Percentiles rank a stretch among this genome's conserved stretches.
Conservation (phyloP, 2,113 vertebrate genomes). For the Gobio gobio region DNA sequence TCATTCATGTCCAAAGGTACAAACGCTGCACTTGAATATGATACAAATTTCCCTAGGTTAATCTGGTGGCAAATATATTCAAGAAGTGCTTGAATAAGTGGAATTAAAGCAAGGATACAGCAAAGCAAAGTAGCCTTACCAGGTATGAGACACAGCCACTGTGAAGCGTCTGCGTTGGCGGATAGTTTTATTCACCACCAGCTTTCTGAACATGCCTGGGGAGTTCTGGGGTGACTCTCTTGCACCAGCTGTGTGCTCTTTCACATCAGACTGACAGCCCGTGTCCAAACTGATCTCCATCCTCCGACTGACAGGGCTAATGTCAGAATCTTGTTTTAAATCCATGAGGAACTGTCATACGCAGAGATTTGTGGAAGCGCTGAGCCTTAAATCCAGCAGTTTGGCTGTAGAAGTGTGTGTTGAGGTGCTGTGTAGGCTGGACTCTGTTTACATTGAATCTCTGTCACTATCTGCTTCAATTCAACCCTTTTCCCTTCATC, state of each 20-base stretch:
- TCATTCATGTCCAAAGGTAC: not conserved
- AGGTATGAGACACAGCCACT: conserved; percentile 87
- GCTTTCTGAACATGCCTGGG: conserved; percentile 86
- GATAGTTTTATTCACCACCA: conserved; percentile 85
- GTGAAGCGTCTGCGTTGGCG: conserved; percentile 88
- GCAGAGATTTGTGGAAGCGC: not conserved
- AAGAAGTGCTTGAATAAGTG: not conserved
- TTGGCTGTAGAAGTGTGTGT: not conserved
- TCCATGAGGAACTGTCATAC: conserved; percentile 30
- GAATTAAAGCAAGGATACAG: not conserved
- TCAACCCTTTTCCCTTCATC: conserved; percentile 40
- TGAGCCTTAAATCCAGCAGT: not conserved
- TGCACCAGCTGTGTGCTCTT: conserved; percentile 79
- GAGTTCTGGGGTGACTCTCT: conserved; percentile 83
- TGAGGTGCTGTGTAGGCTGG: not conserved
- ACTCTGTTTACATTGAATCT: conserved; percentile 10
- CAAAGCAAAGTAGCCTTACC: conserved; percentile 72
- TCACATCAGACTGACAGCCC: conserved; percentile 75
- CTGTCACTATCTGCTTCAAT: conserved; percentile 25
- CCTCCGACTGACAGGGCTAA: conserved; percentile 80
- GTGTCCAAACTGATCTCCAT: conserved; percentile 84
- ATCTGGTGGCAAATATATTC: not conserved
- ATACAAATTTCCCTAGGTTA: not conserved
- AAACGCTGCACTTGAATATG: not conserved
- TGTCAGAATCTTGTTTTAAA: conserved; percentile 30